Base-by-base conservation (phyloP, 2,113 vertebrate species). In the Leptobrachium leishanense region DNA sequence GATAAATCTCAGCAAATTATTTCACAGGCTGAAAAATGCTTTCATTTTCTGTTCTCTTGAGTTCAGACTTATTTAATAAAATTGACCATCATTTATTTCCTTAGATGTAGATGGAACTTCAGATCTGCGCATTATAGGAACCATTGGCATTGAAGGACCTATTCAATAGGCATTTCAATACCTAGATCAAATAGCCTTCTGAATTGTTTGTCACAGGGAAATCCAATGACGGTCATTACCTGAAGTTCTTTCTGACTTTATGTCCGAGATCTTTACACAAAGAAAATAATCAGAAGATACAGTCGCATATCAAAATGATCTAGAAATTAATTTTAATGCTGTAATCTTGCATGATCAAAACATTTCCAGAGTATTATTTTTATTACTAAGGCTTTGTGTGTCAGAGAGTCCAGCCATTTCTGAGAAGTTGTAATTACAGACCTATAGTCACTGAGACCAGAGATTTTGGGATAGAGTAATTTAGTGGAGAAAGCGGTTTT, bases 341-440 rank as follows among this genome's bases (percentile, higher is more conserved):
- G 39, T 11, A 68, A 68, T 76, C 40, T 68, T 57, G 69, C 64
- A 20, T 65, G 72, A 75, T 75, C 73, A 65, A 65, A 65, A 31
- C 63, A 42, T 64, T 66, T 75, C 50, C 5, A 50, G 15, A 46
- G 31, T 76, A 76, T 43, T 68, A 12, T 11, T 67, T 67, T 67
- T 20, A 55, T 76, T 57, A 55, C 5, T 57, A 11, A 15, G 46
- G 50, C 2, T 67, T 66, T 67, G 5, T 54, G 63, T 42, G 15
- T 5, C 41, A 59, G 0, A 10, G 50, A 8, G 9, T 20, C 44
- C 5, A 10, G 62, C 13, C 64, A 5, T 4, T 39, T 44, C 63
- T 76, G 63, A 66, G 39, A 76, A 20, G 74, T 54, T 50, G 10
- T 65, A 74, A 67, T 67, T 66, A 54, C 8, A 73, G 46, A 8